Base-by-base conservation (phyloP, 2,888 invertebrate genomes). In the Andrena camellia region DNA sequence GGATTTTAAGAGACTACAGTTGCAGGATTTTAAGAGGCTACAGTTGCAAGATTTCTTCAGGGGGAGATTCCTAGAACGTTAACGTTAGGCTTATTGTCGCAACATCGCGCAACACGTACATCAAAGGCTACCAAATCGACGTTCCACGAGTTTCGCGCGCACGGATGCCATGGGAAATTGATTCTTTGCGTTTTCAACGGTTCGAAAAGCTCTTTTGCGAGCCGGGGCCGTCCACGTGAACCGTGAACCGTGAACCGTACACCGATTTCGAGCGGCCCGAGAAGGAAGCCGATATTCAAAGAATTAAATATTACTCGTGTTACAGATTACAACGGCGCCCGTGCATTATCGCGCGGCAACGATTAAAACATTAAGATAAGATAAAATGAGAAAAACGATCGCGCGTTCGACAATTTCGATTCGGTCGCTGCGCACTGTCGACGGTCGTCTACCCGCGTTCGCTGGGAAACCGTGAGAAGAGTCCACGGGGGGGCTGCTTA, bases 341-440 rank as follows among this genome's bases (percentile, higher is more conserved):
- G 1, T 35, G 17, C 59, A 68, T 70, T 74, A 74, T 82, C 74
- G 67, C 59, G 3, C 10, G 3, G 7, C 20, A n/a, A 48, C 59
- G 71, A 82, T 78, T 64, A 82, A 74, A 75, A 29, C 52, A 71
- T 52, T 31, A n/a, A 62, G 83, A 84, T 83, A 83, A 84, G 83
- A 82, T 84, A 78, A 84, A 57, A 67, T 31, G 29, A 68, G 20
- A 70, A 62, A 71, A 68, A 33, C 33, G 7, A 31, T 31, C 62
- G 29, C 13, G 26, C 42, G 52, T 70, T 68, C 29, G 1, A 62
- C n/a, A 17, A 52, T 50, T 52, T 74, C 33, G 35, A 48, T 59
- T 26, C 26, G 31, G 50, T 17, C 42, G 17, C 42, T 42, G 42
- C 13, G 5, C 42, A 42, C 42, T 5, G 17, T 42, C 42, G 17